phyloP scores from a whole-genome alignment of 2,797 vertebrate species.

The Cyclura pinguis region DNA sequence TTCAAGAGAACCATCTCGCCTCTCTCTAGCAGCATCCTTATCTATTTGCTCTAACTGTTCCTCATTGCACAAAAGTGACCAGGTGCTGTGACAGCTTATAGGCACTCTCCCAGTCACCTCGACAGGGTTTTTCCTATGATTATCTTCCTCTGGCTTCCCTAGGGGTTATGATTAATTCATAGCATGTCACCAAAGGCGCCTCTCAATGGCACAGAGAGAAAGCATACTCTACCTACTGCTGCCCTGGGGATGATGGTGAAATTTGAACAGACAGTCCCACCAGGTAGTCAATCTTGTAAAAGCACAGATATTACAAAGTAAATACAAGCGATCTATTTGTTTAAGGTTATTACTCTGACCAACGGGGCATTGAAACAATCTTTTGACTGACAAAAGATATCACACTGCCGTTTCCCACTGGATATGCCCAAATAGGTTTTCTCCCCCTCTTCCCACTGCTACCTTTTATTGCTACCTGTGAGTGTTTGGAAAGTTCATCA shows the following conservation, averaged over 20 bases:
- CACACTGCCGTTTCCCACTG: conserved; percentile 68
- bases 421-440: conserved; percentile 67
- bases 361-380: conserved; percentile 78
- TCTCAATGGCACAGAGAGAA: conserved; percentile 70
- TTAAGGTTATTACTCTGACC: conserved; percentile 81
- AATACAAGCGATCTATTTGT: conserved; percentile 81
- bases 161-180: conserved; percentile 79
- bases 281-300: conserved; percentile 79
- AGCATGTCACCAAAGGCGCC: conserved; percentile 69
- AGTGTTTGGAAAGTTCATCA: conserved; percentile 61
- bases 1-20: conserved; percentile 26
- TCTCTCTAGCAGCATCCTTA: neutral
- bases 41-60: conserved; percentile 55
- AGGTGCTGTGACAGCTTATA: conserved; percentile 68
- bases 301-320: conserved; percentile 80
- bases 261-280: conserved; percentile 80
- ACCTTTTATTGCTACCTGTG: conserved; percentile 65
- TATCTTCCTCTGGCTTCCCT: conserved; percentile 66
- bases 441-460: neutral
- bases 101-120: conserved; percentile 61
- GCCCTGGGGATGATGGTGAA: conserved; percentile 76
- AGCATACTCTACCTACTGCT: conserved; percentile 75
- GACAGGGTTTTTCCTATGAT: conserved; percentile 58
- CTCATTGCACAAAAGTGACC: conserved; percentile 59
- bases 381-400: conserved; percentile 77